These are phyloP conservation scores for Heliconius charithonia DNA, from an alignment of 2,888 invertebrate genomes.

Conservation along the genomic window DNA sequence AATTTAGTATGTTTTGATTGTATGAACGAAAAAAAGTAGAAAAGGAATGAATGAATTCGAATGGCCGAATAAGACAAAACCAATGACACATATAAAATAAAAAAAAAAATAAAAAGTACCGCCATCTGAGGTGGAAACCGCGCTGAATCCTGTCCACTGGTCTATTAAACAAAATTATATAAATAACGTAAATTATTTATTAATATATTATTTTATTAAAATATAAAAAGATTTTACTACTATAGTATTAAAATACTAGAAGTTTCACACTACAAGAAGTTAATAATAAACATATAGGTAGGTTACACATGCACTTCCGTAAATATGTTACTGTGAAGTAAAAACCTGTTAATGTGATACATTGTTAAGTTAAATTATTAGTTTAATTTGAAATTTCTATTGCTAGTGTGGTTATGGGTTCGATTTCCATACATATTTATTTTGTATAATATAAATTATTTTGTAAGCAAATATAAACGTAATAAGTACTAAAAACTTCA, in stretches of 20 bases:
- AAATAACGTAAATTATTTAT: slow-evolving; percentile 32
- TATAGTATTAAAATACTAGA: neutral
- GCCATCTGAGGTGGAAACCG: slow-evolving; percentile 69
- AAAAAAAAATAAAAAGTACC: slow-evolving; percentile 65
- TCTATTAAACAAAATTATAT: slow-evolving; percentile 72
- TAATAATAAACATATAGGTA: slow-evolving; percentile 1
- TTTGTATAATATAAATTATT: too few relatives aligned
- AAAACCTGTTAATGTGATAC: neutral
- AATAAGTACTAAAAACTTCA: neutral
- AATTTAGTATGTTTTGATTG: slow-evolving; percentile 31
- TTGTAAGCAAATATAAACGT: too few relatives aligned
- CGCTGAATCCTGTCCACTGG: slow-evolving; percentile 73
- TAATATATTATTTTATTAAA: neutral
- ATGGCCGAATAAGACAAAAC: slow-evolving; percentile 44
- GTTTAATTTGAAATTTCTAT: neutral
- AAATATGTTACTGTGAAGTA: slow-evolving; percentile 19
- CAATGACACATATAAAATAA: slow-evolving; percentile 49
- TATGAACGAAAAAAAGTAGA: neutral
- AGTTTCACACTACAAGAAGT: neutral
- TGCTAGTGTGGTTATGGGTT: neutral
- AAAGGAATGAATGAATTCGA: slow-evolving; percentile 13
- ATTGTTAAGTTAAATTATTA: slow-evolving; percentile 2
- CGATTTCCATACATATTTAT: neutral
- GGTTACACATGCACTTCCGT: slow-evolving; percentile 19
- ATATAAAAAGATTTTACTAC: neutral